These are phyloP conservation scores for Holotrichia oblita DNA, from an alignment of 1,140 invertebrate genomes.

Conservation along the genomic window DNA sequence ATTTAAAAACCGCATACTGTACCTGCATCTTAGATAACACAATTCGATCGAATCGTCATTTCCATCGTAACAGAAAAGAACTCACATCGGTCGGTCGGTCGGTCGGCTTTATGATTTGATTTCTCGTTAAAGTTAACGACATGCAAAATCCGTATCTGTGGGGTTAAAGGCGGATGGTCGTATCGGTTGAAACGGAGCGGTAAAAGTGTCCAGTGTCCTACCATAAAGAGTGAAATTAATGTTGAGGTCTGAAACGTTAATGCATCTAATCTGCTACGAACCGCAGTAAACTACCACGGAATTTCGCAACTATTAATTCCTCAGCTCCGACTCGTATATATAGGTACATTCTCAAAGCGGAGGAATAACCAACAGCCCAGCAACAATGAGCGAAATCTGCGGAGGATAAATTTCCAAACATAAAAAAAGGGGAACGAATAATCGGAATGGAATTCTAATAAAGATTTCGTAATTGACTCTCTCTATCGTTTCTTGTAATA, in stretches of 20 bases:
- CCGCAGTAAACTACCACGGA: conserved; percentile 60
- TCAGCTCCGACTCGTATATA: conserved; percentile 56
- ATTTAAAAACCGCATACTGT: no score
- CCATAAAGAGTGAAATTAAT: conserved; percentile 62
- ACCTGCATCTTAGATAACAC: no score
- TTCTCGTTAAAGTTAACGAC: conserved; percentile 36
- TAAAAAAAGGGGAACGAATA: conserved; percentile 3
- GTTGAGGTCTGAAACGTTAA: conserved; percentile 57
- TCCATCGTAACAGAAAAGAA: neutral
- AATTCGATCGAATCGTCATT: neutral
- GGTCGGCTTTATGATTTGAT: conserved; percentile 26
- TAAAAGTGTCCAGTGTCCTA: conserved; percentile 48
- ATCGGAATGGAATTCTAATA: conserved; percentile 1
- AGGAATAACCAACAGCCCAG: neutral
- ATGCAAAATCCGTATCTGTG: conserved; percentile 21
- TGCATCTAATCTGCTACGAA: conserved; percentile 61
- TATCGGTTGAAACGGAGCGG: conserved; percentile 32
- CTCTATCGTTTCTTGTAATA: no score
- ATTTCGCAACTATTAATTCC: conserved; percentile 61
- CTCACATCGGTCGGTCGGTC: no score
- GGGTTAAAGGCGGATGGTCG: neutral
- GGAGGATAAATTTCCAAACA: neutral
- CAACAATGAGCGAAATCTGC: conserved; percentile 21
- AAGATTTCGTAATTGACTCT: neutral
- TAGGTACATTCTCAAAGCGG: conserved; percentile 48